Evolutionary conservation across 2,797 vertebrate species (phyloP).

Genomic region (Poeciliopsis turneri): DNA sequence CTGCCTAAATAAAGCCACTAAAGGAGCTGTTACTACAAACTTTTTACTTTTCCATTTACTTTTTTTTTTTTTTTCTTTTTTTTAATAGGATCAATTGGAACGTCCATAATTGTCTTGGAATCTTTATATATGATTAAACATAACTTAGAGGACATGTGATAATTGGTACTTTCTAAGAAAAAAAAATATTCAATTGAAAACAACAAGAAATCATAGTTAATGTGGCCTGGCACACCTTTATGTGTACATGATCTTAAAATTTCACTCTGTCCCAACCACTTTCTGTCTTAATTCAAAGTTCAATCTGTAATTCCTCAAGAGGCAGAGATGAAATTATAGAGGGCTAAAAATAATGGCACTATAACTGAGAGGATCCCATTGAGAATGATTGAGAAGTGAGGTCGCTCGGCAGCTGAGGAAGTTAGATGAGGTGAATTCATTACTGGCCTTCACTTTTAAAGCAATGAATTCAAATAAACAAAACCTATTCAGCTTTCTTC

Average conservation of each 20-base stretch:
- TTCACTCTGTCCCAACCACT: slow-evolving; percentile 12
- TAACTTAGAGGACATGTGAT: background rate
- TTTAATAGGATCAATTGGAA: background rate
- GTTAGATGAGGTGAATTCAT: slow-evolving; percentile 68
- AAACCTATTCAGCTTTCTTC: background rate
- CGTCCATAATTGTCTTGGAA: background rate
- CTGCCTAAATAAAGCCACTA: background rate
- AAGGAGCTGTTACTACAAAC: background rate
- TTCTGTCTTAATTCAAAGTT: slow-evolving; percentile 25
- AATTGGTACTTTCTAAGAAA: background rate
- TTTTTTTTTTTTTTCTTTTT: background rate
- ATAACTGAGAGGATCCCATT: slow-evolving; percentile 76
- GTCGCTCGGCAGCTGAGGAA: slow-evolving; percentile 63
- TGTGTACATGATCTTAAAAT: slow-evolving; percentile 15
- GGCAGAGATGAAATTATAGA: slow-evolving; percentile 67
- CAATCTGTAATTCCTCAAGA: slow-evolving; percentile 63
- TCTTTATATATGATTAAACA: background rate
- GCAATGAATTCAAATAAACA: slow-evolving; percentile 44
- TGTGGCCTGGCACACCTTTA: background rate
- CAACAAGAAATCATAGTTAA: background rate
- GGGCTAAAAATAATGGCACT: slow-evolving; percentile 78
- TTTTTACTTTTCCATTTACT: background rate
- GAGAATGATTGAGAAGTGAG: slow-evolving; percentile 75
- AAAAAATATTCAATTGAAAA: background rate
- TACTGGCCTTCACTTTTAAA: slow-evolving; percentile 46